Evolutionary conservation across 2,888 invertebrate species (phyloP), one percentile per base, ranked within the genome.

Genomic region (Plutella xylostella): DNA sequence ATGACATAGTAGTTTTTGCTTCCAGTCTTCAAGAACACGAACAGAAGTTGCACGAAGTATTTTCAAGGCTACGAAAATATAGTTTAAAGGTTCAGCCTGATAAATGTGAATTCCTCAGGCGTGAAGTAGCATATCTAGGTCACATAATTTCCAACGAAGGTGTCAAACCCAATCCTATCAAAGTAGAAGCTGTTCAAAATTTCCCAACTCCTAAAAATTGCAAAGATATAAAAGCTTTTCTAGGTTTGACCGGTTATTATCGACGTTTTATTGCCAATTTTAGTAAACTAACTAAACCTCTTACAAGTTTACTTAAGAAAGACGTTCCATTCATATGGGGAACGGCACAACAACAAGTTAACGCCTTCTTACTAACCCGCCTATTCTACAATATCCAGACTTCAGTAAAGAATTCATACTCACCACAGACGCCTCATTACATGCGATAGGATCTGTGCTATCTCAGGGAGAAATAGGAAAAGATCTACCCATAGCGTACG

Each of bases 1-100:
- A 15, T 21, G 12, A 9, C 12, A 55, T 60, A 1, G 54, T 65
- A 1, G 38, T 42, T 2, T 54, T 55, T 22, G 54, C 60, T 1
- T 53, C 56, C 12, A 55, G 55, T 19, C 48, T 67, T 1, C 51
- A 57, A 45, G 56, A 61, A 45, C 64, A 66, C 20, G 53, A 55
- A 14, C n/a, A 49, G 45, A 65, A 61, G 41, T 47, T 66, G 0
- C 34, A 14, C 11, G 48, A 55, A 47, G 54, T 68, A 9, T 64
- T 67, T 41, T 17, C 51, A 0, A 45, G 61, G 25, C 47, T 69
- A 3, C 38, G 51, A 15, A n/a, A 53, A 42, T 25, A 37, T 25
- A 28, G 37, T 22, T 30, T 21, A 7, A 21, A 39, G 6, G 4
- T 35, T 9, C 15, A 35, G 18, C 18, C 35, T 4, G 17, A 35